A percentile compares a stretch with the other conserved stretches of the same genome.
These are phyloP conservation scores for Cancer borealis DNA, from an alignment of 2,888 invertebrate genomes.

Conservation along the genomic window DNA sequence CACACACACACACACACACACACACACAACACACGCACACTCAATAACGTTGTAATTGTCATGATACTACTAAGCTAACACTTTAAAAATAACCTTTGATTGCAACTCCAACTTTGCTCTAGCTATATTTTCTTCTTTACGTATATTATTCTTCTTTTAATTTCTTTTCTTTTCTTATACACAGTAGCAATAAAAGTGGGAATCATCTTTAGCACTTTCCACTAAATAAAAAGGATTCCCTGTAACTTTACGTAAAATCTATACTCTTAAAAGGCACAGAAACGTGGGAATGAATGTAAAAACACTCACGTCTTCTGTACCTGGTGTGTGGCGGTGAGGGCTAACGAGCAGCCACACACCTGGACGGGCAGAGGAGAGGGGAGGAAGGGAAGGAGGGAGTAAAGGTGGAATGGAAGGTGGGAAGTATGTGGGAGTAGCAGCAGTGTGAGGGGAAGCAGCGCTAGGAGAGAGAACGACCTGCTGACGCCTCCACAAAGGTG, in stretches of 20 bases:
- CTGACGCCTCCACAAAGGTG: slow-evolving; percentile 14
- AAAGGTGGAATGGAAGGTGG: neutral
- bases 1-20: neutral
- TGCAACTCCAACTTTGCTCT: neutral
- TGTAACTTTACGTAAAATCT: slow-evolving; percentile 10
- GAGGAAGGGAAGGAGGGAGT: neutral
- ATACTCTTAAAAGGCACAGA: slow-evolving; percentile 4
- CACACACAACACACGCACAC: neutral
- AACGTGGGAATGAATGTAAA: slow-evolving; percentile 4
- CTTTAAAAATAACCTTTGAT: neutral
- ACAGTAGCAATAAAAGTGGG: neutral
- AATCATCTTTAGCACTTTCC: neutral
- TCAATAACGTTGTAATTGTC: neutral
- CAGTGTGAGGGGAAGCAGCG: neutral
- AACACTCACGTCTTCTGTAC: neutral
- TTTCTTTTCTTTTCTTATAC: neutral
- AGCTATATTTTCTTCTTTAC: neutral
- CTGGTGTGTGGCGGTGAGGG: slow-evolving; percentile 1
- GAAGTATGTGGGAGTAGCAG: neutral
- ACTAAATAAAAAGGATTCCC: neutral
- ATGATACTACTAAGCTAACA: neutral
- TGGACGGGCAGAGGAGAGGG: neutral
- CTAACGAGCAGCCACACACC: slow-evolving; percentile 4
- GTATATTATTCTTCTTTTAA: neutral
- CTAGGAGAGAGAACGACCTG: neutral